phyloP scores from a whole-genome alignment of 2,888 invertebrate genomes.

The Diarsia mendica region DNA sequence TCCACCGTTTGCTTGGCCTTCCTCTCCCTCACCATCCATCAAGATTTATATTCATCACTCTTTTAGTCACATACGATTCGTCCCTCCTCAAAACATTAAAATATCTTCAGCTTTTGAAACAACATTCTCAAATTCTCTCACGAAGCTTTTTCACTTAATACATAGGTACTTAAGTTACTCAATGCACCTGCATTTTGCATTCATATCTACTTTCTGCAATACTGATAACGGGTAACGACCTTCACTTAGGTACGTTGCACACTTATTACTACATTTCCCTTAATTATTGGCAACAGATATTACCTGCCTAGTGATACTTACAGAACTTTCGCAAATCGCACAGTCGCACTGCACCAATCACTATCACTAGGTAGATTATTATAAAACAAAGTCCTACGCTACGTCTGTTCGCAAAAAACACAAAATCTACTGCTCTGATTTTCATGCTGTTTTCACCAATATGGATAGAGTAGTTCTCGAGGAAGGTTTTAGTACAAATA shows the following conservation, averaged over 20 bases:
- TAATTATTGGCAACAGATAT: conserved; percentile 36
- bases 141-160: conserved; percentile 31
- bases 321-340: conserved; percentile 25
- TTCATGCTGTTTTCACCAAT: too few relatives aligned
- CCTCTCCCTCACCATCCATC: too few relatives aligned
- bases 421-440: too few relatives aligned
- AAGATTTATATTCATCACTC: too few relatives aligned
- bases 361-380: too few relatives aligned
- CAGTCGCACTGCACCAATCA: neutral
- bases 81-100: too few relatives aligned
- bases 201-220: conserved; percentile 21
- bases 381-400: too few relatives aligned
- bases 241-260: conserved; percentile 31
- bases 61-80: too few relatives aligned
- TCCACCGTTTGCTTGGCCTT: too few relatives aligned
- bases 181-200: conserved; percentile 16
- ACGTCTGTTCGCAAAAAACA: too few relatives aligned
- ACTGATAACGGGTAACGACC: conserved; percentile 44
- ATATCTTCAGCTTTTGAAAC: neutral
- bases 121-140: conserved; percentile 24
- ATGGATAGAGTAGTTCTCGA: too few relatives aligned
- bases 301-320: neutral
- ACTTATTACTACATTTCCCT: conserved; percentile 44
- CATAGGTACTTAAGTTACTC: conserved; percentile 34
- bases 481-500: too few relatives aligned